Conservation (phyloP, 2,888 invertebrate genomes). For the Hyposoter didymator region DNA sequence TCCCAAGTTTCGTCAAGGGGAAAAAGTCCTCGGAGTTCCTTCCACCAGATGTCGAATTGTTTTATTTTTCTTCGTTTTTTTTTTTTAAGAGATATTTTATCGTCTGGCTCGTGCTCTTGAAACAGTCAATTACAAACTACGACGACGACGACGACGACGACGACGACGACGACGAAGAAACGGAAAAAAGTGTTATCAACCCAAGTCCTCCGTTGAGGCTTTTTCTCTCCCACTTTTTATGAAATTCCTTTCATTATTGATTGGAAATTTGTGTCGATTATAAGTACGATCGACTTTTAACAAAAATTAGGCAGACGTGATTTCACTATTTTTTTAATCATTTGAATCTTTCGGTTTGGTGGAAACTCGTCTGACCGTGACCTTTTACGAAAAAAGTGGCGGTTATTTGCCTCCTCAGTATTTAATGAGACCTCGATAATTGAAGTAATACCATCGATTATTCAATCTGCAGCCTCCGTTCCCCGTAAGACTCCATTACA, state of each 20-base stretch:
- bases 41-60: slow-evolving; percentile 22
- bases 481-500: slow-evolving; percentile 21
- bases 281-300: not conserved
- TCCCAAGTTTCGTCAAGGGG: slow-evolving; percentile 39
- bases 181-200: not conserved
- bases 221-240: not conserved
- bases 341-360: not conserved
- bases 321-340: not conserved
- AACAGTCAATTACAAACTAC: slow-evolving; percentile 40
- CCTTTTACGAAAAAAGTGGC: slow-evolving; percentile 30
- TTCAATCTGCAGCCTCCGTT: slow-evolving; percentile 15
- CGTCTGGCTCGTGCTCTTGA: slow-evolving; percentile 42
- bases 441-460: slow-evolving; percentile 42
- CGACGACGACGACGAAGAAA: slow-evolving; percentile 15
- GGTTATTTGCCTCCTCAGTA: not conserved
- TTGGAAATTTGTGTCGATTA: slow-evolving; percentile 7
- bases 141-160: slow-evolving; percentile 8
- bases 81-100: slow-evolving; percentile 13
- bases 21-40: slow-evolving; percentile 19
- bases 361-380: slow-evolving; percentile 13
- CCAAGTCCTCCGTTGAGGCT: not conserved
- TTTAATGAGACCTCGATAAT: slow-evolving; percentile 30
- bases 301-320: not conserved
- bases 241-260: not conserved
- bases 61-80: slow-evolving; percentile 29